Conservation (phyloP, 2,113 vertebrate genomes). For the Callipepla squamata region DNA sequence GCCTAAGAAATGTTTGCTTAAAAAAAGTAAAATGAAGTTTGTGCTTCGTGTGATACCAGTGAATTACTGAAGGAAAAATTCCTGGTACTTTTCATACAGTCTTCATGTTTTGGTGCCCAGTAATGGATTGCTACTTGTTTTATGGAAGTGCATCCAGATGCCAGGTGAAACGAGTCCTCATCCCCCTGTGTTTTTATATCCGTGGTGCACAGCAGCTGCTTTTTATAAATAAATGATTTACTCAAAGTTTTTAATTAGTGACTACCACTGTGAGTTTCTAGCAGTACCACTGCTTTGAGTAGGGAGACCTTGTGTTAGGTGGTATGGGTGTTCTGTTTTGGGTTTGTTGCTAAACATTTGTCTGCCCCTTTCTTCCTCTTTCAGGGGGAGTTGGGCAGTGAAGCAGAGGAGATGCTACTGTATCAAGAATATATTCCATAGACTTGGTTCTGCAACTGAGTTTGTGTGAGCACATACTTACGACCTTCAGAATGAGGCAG, state of each 20-base stretch:
- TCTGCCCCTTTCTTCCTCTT: not conserved
- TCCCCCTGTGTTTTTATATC: not conserved
- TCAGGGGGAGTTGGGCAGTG: not conserved
- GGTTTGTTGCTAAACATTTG: not conserved
- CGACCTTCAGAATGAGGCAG: not conserved
- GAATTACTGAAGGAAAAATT: constrained; percentile 21
- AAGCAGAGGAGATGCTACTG: not conserved
- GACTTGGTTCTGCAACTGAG: not conserved
- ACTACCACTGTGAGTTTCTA: not conserved
- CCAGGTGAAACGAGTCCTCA: not conserved
- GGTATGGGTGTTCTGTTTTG: not conserved
- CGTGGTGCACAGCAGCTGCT: not conserved
- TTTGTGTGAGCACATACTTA: not conserved
- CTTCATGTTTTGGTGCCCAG: not conserved
- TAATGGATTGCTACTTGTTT: not conserved
- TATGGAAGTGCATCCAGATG: not conserved
- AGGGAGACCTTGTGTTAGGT: not conserved
- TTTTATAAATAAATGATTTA: constrained; percentile 9
- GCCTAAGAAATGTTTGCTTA: constrained; percentile 22
- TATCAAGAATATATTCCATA: not conserved
- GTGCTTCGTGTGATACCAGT: not conserved
- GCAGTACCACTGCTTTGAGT: not conserved
- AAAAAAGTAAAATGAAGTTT: not conserved
- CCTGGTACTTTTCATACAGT: not conserved
- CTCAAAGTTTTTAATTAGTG: not conserved